Base-by-base conservation (phyloP, 2,888 invertebrate species). In the Caenorhabditis virilis region DNA sequence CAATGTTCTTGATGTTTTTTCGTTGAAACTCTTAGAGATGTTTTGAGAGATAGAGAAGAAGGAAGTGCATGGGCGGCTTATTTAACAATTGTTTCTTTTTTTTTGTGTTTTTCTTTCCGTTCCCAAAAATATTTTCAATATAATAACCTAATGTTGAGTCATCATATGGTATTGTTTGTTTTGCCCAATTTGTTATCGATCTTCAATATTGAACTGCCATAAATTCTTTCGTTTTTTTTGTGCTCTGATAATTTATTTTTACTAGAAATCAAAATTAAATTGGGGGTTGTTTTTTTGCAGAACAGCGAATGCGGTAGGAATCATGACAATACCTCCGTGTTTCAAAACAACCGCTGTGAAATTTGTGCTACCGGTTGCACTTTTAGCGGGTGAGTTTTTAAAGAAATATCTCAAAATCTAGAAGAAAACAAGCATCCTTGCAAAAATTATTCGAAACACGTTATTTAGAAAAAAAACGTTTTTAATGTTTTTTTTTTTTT, bases 301-400 rank as follows among this genome's bases (percentile, higher is more conserved):
- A 30, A 30, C 6, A 30, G 6, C 30, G 30, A 6, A 30, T 30
- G 36, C n/a, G 15, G 36, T n/a, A 36, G n/a, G n/a, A 36, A 36
- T n/a, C 5, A 18, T 6, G 18, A 45, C 26, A 51, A 57, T 65
- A 38, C 65, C 65, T 30, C 59, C 65, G 52, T 55, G 58, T 54
- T 33, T 69, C 33, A 69, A 69, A 43, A 49, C 55, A 25, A 38
- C 42, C 25, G 33, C 53, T 13, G 60, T 65, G 50, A 65, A 65
- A 50, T 35, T 61, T 43, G 36, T 71, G 41, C 58, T 73, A n/a
- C 74, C 74, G 5, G 42, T 50, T 16, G 66, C 68, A 16, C 54
- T 74, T n/a, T 41, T 74, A 41, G 20, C 64, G 39, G 74, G 74
- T 73, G 26, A 26, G 52, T 50, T 39, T 26, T 16, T 11, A 22